Evolutionary conservation across 1,140 invertebrate species (phyloP), one percentile per base, ranked within the genome.

Genomic region (Frieseomelitta varia): DNA sequence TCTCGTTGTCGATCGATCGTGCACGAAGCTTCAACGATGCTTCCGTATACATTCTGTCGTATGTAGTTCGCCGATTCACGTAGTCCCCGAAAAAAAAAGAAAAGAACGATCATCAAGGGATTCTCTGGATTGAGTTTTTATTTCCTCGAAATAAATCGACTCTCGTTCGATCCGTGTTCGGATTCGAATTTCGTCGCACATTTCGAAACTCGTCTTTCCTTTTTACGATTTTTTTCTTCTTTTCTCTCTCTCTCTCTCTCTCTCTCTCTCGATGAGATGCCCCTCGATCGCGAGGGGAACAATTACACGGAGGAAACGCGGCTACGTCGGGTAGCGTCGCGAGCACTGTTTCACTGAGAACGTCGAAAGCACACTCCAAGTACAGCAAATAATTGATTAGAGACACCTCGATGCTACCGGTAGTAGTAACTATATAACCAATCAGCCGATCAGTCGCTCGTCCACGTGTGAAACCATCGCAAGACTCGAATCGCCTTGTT

Each of bases 331-430:
- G 68, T 47, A 69, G 63, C 74, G 53, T 30, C 34, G 55, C 12
- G 68, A 67, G 30, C 24, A 55, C 30, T 30, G 77, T 73, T 34
- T 67, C 68, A 73, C 68, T 72, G 73, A 82, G 76, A 85, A 88
- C 87, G 87, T 88, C 81, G 86, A 88, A 88, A 88, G 87, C 87
- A 88, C 87, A 88, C 83, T 85, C 83, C 67, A 88, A 85, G 56
- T 79, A 88, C 83, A 88, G 79, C 87, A 65, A 88, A 88, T 79
- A 88, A 82, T 82, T 58, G 85, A 85, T 63, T 53, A 81, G 63
- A 88, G 85, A 88, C 83, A 88, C 79, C 74, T 79, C 74, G 82
- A 85, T 81, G 74, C 79, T 85, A 85, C 51, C 19, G 51, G 79
- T 79, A 84, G 87, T 87, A 81, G 86, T 85, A 82, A 82, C 56